Evolutionary conservation across 2,888 invertebrate species (phyloP).

Genomic region (Macaria liturata): DNA sequence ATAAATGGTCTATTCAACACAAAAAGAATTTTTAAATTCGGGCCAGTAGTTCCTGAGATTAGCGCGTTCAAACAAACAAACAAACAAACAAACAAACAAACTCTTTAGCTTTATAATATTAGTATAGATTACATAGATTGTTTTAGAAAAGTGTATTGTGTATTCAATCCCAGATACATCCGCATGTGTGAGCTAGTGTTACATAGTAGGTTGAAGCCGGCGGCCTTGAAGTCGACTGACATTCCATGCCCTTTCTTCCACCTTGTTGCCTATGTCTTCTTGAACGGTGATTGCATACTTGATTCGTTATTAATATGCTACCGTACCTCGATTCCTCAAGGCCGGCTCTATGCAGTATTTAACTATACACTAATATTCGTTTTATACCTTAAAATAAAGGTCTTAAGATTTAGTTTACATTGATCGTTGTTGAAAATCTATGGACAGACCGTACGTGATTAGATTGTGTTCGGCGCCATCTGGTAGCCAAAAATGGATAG

Average conservation of each 20-base stretch:
- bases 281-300: conserved; percentile 75
- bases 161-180: not conserved
- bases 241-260: conserved; percentile 81
- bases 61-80: no score
- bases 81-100: no score
- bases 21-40: no score
- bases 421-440: not conserved
- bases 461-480: conserved; percentile 59
- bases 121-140: no score
- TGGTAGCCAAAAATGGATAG: conserved; percentile 56
- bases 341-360: conserved; percentile 61
- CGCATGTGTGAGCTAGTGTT: not conserved
- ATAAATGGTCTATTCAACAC: no score
- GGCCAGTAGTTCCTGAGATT: no score
- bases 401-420: conserved; percentile 23
- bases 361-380: conserved; percentile 4
- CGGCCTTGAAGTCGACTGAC: conserved; percentile 68
- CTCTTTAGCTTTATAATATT: no score
- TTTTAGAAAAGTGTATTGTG: no score
- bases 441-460: conserved; percentile 51
- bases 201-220: conserved; percentile 30
- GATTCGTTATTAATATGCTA: conserved; percentile 77
- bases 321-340: conserved; percentile 63
- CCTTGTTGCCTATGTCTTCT: conserved; percentile 76
- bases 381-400: conserved; percentile 26